Evolutionary conservation across 2,888 invertebrate species (phyloP).

Genomic region (Sthenelais limicola): DNA sequence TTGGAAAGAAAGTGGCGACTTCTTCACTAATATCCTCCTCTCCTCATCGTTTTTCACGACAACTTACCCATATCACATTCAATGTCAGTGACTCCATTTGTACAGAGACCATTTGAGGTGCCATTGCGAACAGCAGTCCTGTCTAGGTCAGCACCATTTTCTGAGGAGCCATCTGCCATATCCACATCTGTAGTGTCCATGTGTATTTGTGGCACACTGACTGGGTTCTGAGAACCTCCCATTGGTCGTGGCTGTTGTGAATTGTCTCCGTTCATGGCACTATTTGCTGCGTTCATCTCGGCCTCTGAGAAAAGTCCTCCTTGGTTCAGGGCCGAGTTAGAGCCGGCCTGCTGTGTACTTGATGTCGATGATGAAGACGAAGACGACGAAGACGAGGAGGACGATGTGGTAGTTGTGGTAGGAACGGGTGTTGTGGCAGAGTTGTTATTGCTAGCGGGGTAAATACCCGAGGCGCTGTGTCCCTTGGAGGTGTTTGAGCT

Average conservation of each 20-base stretch:
- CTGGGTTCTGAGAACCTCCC: neutral
- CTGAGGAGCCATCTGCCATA: slow-evolving; percentile 61
- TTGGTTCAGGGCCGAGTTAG: neutral
- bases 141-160: slow-evolving; percentile 49
- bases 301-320: slow-evolving; percentile 56
- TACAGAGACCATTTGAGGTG: slow-evolving; percentile 43
- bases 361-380: slow-evolving; percentile 6
- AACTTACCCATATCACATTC: slow-evolving; percentile 62
- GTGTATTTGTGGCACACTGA: slow-evolving; percentile 28
- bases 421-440: neutral
- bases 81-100: slow-evolving; percentile 52
- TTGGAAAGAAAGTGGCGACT: neutral
- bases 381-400: slow-evolving; percentile 14
- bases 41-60: too few species aligned
- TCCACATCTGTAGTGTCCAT: slow-evolving; percentile 58
- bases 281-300: slow-evolving; percentile 64
- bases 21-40: too few species aligned
- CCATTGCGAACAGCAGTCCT: slow-evolving; percentile 61
- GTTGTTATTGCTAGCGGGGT: slow-evolving; percentile 19
- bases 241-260: neutral
- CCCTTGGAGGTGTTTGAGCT: slow-evolving; percentile 1
- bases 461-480: slow-evolving; percentile 2
- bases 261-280: slow-evolving; percentile 50
- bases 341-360: neutral
- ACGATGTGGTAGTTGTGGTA: neutral